phyloP scores from a whole-genome alignment of 2,888 invertebrate species.

The Brachyptera risi region DNA sequence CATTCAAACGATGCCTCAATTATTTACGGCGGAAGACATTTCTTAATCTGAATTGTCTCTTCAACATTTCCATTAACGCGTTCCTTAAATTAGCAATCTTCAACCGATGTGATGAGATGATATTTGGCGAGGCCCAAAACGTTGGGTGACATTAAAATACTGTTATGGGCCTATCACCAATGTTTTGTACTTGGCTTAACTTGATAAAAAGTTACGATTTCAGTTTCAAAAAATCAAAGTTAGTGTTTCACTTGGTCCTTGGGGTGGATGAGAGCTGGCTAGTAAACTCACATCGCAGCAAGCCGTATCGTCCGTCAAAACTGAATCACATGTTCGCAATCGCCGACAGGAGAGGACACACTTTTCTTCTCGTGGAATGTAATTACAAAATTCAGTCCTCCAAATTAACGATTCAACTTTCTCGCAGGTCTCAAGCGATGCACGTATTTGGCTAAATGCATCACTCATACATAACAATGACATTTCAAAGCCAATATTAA shows the following conservation, averaged over 20 bases:
- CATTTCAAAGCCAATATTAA: neutral
- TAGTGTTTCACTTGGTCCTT: slow-evolving; percentile 33
- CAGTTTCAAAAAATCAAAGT: slow-evolving; percentile 27
- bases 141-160: neutral
- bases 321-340: slow-evolving; percentile 8
- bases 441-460: neutral
- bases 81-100: neutral
- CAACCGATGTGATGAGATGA: slow-evolving; percentile 9
- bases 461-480: neutral
- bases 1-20: slow-evolving; percentile 8
- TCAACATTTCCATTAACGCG: neutral
- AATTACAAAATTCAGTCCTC: slow-evolving; percentile 19
- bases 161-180: slow-evolving; percentile 9
- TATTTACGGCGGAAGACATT: slow-evolving; percentile 27
- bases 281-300: slow-evolving; percentile 30
- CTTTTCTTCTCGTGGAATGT: slow-evolving; percentile 23
- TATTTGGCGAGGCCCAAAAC: neutral
- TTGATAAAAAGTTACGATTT: slow-evolving; percentile 19
- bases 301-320: neutral
- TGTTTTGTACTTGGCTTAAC: slow-evolving; percentile 30
- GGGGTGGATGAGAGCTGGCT: slow-evolving; percentile 24
- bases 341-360: slow-evolving; percentile 8
- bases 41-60: slow-evolving; percentile 7
- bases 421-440: neutral
- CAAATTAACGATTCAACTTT: slow-evolving; percentile 2